Percentiles rank a stretch among this genome's conserved stretches.
Evolutionary conservation across 2,888 invertebrate species (phyloP).

Genomic region (Anarsia innoxiella): DNA sequence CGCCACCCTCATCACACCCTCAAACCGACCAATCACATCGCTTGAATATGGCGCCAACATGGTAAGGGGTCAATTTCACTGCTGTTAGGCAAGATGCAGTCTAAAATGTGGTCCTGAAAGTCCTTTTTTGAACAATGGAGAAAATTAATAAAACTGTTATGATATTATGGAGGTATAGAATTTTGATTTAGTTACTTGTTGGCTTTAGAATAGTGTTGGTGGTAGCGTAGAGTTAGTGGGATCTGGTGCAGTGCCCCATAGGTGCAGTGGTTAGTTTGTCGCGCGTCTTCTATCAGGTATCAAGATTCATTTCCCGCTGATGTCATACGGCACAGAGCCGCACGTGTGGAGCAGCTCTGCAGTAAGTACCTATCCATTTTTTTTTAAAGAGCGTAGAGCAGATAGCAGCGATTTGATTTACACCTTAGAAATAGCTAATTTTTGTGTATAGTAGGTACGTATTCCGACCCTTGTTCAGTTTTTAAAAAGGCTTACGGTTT

Average conservation of each 20-base stretch:
- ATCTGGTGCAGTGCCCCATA: constrained; percentile 15
- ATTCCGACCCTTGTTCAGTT: too few relatives aligned
- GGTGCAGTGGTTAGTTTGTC: constrained; percentile 23
- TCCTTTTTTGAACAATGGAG: too few relatives aligned
- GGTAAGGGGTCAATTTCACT: constrained; percentile 35
- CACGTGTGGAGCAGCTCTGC: constrained; percentile 71
- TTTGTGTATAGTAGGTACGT: too few relatives aligned
- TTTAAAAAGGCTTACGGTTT: too few relatives aligned
- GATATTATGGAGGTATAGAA: constrained; percentile 38
- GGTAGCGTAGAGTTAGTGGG: constrained; percentile 15
- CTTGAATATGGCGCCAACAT: constrained; percentile 51
- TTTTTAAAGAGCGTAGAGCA: too few relatives aligned
- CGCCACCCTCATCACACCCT: constrained; percentile 42
- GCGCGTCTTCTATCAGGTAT: constrained; percentile 41
- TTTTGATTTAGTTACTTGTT: constrained; percentile 57
- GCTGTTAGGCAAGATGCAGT: too few relatives aligned
- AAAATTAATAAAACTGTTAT: constrained; percentile 45
- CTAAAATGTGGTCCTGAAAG: too few relatives aligned
- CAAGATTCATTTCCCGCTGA: constrained; percentile 76
- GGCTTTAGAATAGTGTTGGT: constrained; percentile 24
- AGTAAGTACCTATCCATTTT: too few relatives aligned
- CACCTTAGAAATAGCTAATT: too few relatives aligned
- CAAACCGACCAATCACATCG: constrained; percentile 40
- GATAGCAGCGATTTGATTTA: too few relatives aligned
- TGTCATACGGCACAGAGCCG: constrained; percentile 73